Base-by-base conservation (phyloP, 1,140 invertebrate species). In the Drosophila paulistorum region DNA sequence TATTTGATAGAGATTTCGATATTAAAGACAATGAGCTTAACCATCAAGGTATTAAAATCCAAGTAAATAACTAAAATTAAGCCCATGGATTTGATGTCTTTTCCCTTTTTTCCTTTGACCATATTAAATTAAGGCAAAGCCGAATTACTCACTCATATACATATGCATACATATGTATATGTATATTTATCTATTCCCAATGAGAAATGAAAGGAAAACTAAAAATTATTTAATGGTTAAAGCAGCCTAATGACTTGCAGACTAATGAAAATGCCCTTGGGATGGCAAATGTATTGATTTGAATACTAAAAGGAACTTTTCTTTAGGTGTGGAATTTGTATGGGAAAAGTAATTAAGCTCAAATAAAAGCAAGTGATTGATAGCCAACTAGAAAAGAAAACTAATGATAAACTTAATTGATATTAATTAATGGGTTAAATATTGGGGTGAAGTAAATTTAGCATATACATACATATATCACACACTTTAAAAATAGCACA, bases 181-280 rank as follows among this genome's bases (percentile, higher is more conserved):
- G 9, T 37, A 37, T 37, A 11, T 37, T 11, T 26, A 26, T 23
- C 20, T 55, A 59, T 61, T 17, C 14, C 37, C 57, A 23, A 58
- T 13, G 17, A 39, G 7, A 45, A 61, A 55, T 26, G 13, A 14
- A 35, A 64, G 54, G 51, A 68, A 54, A 35, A 39, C 39, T 26
- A 33, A 51, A 62, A 75, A 82, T 74, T 82, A 75, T 77, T 86
- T 81, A 87, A 86, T 77, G 79, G 58, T 61, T 70, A 72, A 72
- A 71, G 37, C 55, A 11, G 65, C 45, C 69, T 87, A 86, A 86
- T 86, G 82, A 83, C 83, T 87, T 77, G 45, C 83, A 76, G 76
- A 82, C 75, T 82, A 87, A 87, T 85, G 79, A 68, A 84, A 68
- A 73, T 70, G 74, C 74, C 81, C 73, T 70, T 55, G 55, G 66